These are phyloP conservation scores for Cryptomyrus ogoouensis DNA, from an alignment of 2,113 vertebrate species.

Conservation along the genomic window DNA sequence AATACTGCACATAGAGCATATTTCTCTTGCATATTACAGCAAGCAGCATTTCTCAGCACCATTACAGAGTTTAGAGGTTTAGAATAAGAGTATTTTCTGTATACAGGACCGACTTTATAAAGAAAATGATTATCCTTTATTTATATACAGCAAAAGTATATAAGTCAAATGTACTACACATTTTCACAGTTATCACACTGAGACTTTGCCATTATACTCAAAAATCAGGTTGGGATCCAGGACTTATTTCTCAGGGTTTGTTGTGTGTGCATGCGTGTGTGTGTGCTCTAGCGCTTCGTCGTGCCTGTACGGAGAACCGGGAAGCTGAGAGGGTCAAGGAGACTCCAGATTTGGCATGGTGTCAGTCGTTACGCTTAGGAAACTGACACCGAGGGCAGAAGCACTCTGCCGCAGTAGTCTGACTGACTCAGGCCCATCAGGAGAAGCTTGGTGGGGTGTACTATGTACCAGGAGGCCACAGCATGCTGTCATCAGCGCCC, in stretches of 20 bases:
- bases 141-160: background rate
- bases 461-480: background rate
- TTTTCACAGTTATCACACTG: constrained; percentile 9
- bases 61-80: background rate
- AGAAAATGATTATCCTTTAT: background rate
- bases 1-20: background rate
- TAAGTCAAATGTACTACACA: background rate
- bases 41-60: background rate
- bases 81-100: background rate
- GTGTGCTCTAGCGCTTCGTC: background rate
- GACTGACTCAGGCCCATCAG: background rate
- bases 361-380: background rate
- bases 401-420: background rate
- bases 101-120: background rate
- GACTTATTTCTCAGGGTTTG: constrained; percentile 18
- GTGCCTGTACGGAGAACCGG: background rate
- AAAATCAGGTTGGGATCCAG: constrained; percentile 15
- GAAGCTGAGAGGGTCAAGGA: background rate
- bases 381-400: background rate
- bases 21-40: background rate
- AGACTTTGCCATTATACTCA: constrained; percentile 2
- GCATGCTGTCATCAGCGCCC: background rate
- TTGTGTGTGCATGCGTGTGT: background rate
- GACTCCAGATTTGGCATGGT: background rate
- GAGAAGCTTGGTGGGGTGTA: background rate